A percentile compares a stretch with the other conserved stretches of the same genome.
These are phyloP conservation scores for Leucophenga montana DNA, from an alignment of 2,888 invertebrate genomes.

Conservation along the genomic window DNA sequence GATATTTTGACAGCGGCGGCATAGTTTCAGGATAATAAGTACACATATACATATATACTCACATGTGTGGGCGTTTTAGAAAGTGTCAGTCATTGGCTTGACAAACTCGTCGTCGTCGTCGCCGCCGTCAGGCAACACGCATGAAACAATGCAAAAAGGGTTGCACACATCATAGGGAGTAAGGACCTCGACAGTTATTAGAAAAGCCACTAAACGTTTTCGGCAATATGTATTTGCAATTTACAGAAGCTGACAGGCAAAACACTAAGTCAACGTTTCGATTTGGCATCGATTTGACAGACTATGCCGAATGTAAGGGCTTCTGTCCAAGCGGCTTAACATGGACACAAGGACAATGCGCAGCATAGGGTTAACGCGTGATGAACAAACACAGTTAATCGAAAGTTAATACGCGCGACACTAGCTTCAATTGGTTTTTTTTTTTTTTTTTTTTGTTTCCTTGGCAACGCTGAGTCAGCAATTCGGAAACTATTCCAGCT, in stretches of 20 bases:
- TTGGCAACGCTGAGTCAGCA: conserved; percentile 32
- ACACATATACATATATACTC: conserved; percentile 41
- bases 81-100: conserved; percentile 26
- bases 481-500: conserved; percentile 59
- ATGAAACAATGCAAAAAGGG: conserved; percentile 43
- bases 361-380: conserved; percentile 40
- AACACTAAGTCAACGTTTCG: conserved; percentile 33
- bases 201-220: conserved; percentile 63
- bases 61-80: background rate
- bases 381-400: conserved; percentile 66
- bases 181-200: conserved; percentile 48
- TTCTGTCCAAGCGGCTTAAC: conserved; percentile 15
- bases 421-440: conserved; percentile 52
- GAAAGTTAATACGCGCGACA: conserved; percentile 71
- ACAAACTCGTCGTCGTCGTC: conserved; percentile 32
- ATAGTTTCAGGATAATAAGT: conserved; percentile 43
- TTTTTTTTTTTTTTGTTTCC: no score
- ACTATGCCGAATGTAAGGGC: conserved; percentile 18
- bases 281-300: conserved; percentile 20
- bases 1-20: conserved; percentile 64
- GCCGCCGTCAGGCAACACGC: background rate
- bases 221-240: conserved; percentile 60
- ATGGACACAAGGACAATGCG: conserved; percentile 22
- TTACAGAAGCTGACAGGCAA: conserved; percentile 53
- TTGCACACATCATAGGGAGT: conserved; percentile 42